Evolutionary conservation across 2,888 invertebrate species (phyloP), one percentile per base, ranked within the genome.

Genomic region (Agrotis segetum): DNA sequence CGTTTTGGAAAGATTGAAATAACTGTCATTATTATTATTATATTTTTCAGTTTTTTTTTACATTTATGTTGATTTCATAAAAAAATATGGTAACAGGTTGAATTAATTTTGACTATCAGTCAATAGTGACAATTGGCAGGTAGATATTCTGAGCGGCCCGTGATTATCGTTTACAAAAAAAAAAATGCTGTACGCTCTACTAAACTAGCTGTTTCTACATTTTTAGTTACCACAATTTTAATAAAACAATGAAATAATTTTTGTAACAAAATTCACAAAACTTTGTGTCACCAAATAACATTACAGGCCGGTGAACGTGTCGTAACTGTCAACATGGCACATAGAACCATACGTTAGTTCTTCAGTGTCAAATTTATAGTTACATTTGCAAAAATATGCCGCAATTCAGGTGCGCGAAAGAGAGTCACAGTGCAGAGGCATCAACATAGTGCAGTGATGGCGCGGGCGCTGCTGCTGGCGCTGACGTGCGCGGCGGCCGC

Each of bases 281-380:
- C 21, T 46, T 21, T 44, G n/a, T 58, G 11, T 40, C 17, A 13
- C n/a, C 4, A 11, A 63, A 63, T 55, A 53, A 19, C 34, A 49
- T 56, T 40, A 70, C 85, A 69, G 85, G 83, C 77, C 50, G 72
- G 61, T 65, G 7, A 44, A 47, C 50, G 19, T 63, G 49, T 53
- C 19, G 19, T 29, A 66, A 72, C 80, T 76, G 78, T 79, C 82
- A 81, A 62, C 62, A 69, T 68, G 74, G 65, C 16, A 66, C 75
- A 47, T 40, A 50, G 73, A 72, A 75, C 77, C 68, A 79, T 60
- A 81, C 44, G 66, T 69, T 76, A 75, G 78, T 83, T 71, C 71
- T 81, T 86, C 81, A 87, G 88, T 91, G 93, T 93, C 94, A 95
- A 95, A 95, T 94, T 95, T 87, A 75, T 88, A 93, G 95, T 95